Evolutionary conservation across 2,113 vertebrate species (phyloP).

Genomic region (Paramormyrops kingsleyae): DNA sequence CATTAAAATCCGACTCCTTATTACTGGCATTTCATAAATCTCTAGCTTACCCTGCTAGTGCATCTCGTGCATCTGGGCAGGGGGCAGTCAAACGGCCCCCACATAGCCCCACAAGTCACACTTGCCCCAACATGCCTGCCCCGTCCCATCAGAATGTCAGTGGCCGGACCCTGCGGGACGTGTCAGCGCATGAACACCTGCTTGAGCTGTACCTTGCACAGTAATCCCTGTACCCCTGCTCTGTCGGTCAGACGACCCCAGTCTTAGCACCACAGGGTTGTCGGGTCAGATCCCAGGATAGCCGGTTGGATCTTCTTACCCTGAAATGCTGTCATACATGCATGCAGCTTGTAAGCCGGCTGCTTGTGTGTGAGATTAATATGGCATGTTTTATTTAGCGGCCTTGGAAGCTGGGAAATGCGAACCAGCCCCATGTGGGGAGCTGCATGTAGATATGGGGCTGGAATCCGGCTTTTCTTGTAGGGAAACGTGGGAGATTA

Average conservation of each 20-base stretch:
- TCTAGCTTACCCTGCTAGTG: not conserved
- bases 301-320: not conserved
- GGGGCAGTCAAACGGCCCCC: not conserved
- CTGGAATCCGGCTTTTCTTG: not conserved
- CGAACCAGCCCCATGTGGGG: not conserved
- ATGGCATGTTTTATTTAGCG: not conserved
- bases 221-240: not conserved
- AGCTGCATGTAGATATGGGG: not conserved
- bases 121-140: not conserved
- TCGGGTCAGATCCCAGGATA: not conserved
- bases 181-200: not conserved
- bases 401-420: not conserved
- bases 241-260: not conserved
- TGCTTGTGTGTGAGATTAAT: not conserved
- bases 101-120: not conserved
- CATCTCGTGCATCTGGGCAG: not conserved
- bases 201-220: not conserved
- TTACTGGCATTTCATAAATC: not conserved
- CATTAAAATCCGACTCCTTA: not conserved
- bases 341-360: not conserved
- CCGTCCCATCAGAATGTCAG: not conserved
- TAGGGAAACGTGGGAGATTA: conserved; percentile 43
- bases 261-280: not conserved
- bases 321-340: not conserved
- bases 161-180: not conserved